These are phyloP conservation scores for Itoplectis maculator DNA, from an alignment of 2,888 invertebrate genomes.

Conservation along the genomic window DNA sequence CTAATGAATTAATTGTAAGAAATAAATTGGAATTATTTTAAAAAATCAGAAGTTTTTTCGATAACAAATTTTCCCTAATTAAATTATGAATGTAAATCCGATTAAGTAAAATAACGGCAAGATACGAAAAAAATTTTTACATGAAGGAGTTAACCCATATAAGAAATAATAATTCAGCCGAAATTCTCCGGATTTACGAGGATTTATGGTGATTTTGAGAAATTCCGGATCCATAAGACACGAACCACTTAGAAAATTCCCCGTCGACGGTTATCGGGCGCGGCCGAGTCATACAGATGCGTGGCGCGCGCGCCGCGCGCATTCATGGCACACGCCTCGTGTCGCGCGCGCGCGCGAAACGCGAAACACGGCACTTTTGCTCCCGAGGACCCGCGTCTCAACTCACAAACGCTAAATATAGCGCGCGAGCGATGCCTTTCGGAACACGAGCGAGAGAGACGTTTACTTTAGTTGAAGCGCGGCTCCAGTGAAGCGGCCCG, in stretches of 20 bases:
- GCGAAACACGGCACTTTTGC: slow-evolving; percentile 60
- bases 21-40: not conserved
- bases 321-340: slow-evolving; percentile 39
- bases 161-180: not conserved
- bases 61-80: too few relatives aligned
- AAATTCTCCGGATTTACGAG: not conserved
- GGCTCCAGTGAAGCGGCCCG: slow-evolving; percentile 56
- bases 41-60: too few relatives aligned
- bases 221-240: slow-evolving; percentile 31
- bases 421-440: slow-evolving; percentile 48
- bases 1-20: not conserved
- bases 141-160: not conserved
- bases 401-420: slow-evolving; percentile 62
- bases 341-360: slow-evolving; percentile 36
- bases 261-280: slow-evolving; percentile 47
- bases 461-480: slow-evolving; percentile 54
- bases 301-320: too few relatives aligned
- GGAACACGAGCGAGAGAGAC: slow-evolving; percentile 42
- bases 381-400: slow-evolving; percentile 52
- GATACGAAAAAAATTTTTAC: not conserved
- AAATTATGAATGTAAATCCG: too few relatives aligned
- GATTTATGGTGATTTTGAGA: slow-evolving; percentile 28
- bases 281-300: slow-evolving; percentile 32
- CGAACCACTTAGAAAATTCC: slow-evolving; percentile 53
- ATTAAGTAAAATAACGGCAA: too few relatives aligned